These are phyloP conservation scores for Nasua narica DNA, from an alignment of 2,797 vertebrate species.

Conservation along the genomic window DNA sequence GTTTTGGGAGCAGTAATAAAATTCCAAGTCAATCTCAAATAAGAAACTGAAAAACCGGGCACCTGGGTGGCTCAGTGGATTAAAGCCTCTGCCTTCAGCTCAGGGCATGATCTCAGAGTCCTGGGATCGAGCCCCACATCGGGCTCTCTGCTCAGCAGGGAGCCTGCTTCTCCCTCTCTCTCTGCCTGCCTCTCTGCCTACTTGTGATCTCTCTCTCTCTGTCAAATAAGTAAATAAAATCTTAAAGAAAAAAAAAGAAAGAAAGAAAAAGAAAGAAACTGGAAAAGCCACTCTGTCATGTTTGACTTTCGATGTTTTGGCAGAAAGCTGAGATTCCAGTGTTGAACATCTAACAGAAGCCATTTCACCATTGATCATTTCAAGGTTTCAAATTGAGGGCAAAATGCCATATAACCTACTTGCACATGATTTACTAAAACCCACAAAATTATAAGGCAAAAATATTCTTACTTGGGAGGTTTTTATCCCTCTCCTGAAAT, in stretches of 20 bases:
- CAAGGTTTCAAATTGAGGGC: background rate
- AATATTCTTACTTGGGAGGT: background rate
- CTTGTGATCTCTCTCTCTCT: too few relatives aligned
- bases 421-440: background rate
- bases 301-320: background rate
- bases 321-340: background rate
- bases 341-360: background rate
- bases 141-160: too few relatives aligned
- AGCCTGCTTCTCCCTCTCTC: too few relatives aligned
- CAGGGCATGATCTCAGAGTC: too few relatives aligned
- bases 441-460: background rate
- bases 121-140: too few relatives aligned
- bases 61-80: too few relatives aligned
- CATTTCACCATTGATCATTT: background rate
- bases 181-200: too few relatives aligned
- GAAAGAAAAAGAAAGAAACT: background rate
- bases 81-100: too few relatives aligned
- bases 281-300: background rate
- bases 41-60: background rate
- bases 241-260: too few relatives aligned
- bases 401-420: background rate
- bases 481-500: background rate
- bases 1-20: background rate
- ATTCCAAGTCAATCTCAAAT: background rate
- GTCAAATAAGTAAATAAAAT: too few relatives aligned